Evolutionary conservation across 2,113 vertebrate species (phyloP).

Genomic region (pig (Sus scrofa)): DNA sequence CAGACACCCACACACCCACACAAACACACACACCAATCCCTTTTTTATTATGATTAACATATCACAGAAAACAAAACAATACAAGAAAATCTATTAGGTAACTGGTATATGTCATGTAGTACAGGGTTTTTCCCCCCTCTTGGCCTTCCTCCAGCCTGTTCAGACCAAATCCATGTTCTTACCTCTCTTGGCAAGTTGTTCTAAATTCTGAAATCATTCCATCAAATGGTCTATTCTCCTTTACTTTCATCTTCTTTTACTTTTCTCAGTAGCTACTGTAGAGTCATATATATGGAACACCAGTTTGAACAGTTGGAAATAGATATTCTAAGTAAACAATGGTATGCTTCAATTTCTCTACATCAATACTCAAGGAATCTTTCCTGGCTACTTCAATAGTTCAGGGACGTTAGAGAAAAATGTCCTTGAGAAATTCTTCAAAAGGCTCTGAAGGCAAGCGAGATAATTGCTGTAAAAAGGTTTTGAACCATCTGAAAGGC

Average conservation of each 20-base stretch:
- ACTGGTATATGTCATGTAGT: neutral
- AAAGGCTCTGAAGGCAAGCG: conserved; percentile 30
- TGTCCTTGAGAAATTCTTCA: conserved; percentile 39
- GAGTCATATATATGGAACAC: neutral
- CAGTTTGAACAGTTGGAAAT: neutral
- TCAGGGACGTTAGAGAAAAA: conserved; percentile 33
- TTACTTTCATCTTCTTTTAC: conserved; percentile 32
- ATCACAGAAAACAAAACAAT: conserved; percentile 35
- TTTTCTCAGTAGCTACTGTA: neutral
- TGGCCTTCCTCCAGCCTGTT: neutral
- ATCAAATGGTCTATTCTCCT: conserved; percentile 33
- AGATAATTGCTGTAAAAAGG: conserved; percentile 26
- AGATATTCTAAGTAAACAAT: neutral
- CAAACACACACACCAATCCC: neutral
- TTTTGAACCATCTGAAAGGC: neutral
- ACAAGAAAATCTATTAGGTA: conserved; percentile 41
- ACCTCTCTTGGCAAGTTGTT: conserved; percentile 40
- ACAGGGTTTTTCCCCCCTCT: neutral
- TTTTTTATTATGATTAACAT: conserved; percentile 8
- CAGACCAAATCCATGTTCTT: neutral
- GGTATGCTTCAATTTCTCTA: neutral
- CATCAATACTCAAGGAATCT: neutral
- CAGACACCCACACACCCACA: neutral
- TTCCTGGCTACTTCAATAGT: conserved; percentile 39
- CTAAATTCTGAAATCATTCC: conserved; percentile 22